These are phyloP conservation scores for Tachina fera DNA, from an alignment of 2,888 invertebrate species.

Conservation along the genomic window DNA sequence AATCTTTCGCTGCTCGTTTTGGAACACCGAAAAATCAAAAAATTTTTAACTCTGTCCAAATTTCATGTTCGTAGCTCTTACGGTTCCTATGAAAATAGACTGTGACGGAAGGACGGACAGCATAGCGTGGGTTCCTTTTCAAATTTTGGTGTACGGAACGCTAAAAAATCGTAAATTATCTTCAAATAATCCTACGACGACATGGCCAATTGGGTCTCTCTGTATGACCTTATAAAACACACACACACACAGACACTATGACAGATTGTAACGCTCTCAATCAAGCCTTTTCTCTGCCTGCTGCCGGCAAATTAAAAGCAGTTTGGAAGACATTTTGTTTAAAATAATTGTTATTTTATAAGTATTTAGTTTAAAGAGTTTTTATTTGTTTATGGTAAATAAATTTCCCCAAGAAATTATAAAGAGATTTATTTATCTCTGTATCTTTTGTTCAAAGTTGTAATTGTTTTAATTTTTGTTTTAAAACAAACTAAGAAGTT, in stretches of 20 bases:
- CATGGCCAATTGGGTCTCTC: too few relatives aligned
- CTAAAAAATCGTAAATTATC: too few relatives aligned
- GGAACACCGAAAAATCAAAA: too few relatives aligned
- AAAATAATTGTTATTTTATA: conserved; percentile 4
- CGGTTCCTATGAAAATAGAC: too few relatives aligned
- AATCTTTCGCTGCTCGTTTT: too few relatives aligned
- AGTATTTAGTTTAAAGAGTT: conserved; percentile 23
- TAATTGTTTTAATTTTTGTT: conserved; percentile 2
- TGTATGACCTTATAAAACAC: background rate
- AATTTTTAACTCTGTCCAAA: too few relatives aligned
- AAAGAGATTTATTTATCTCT: conserved; percentile 34
- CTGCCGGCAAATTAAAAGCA: background rate
- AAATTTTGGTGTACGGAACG: too few relatives aligned
- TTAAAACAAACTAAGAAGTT: conserved; percentile 3
- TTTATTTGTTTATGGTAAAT: conserved; percentile 25
- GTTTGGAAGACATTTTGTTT: conserved; percentile 1
- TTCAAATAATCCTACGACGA: too few relatives aligned
- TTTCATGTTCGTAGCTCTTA: too few relatives aligned
- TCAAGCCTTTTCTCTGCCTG: conserved; percentile 1
- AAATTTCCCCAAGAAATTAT: conserved; percentile 14
- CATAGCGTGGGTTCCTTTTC: too few relatives aligned
- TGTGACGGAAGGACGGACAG: too few relatives aligned
- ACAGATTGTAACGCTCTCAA: background rate
- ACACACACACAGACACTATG: background rate
- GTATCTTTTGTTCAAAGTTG: conserved; percentile 10